Evolutionary conservation across 2,888 invertebrate species (phyloP).

Genomic region (Erpobdella octoculata): DNA sequence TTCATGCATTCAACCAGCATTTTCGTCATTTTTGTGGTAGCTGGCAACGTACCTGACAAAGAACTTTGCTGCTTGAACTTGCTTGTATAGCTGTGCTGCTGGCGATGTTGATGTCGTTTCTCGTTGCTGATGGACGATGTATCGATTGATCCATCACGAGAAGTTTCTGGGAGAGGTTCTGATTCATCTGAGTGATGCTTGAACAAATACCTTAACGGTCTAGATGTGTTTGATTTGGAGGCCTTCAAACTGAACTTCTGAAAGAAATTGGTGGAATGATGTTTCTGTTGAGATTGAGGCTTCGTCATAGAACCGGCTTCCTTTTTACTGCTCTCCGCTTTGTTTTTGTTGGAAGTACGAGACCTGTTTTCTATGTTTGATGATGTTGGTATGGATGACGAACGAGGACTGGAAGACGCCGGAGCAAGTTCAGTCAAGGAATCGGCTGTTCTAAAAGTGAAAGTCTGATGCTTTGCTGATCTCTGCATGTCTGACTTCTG

Average conservation of each 20-base stretch:
- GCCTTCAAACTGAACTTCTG: conserved; percentile 17
- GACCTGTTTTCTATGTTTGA: conserved; percentile 1
- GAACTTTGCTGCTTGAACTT: conserved; percentile 1
- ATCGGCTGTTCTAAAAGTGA: background rate
- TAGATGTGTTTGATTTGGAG: conserved; percentile 53
- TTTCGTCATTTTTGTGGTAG: conserved; percentile 32
- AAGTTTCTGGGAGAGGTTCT: conserved; percentile 55
- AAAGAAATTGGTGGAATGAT: conserved; percentile 7
- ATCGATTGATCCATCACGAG: background rate
- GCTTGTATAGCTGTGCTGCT: background rate
- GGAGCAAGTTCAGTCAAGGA: background rate
- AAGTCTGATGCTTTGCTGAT: background rate
- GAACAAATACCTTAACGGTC: conserved; percentile 63
- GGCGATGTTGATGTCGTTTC: background rate
- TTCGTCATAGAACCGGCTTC: background rate
- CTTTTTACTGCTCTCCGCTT: background rate
- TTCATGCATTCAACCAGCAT: conserved; percentile 58
- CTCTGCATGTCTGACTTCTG: background rate
- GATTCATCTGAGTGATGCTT: conserved; percentile 83
- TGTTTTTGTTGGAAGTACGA: conserved; percentile 5
- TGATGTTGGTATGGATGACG: no score
- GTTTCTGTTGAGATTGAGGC: background rate
- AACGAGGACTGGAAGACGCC: background rate
- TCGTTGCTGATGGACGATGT: background rate
- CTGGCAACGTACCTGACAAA: background rate